Percentiles rank a stretch among this genome's conserved stretches.
Evolutionary conservation across 2,797 vertebrate species (phyloP).

Genomic region (Poeciliopsis turneri): DNA sequence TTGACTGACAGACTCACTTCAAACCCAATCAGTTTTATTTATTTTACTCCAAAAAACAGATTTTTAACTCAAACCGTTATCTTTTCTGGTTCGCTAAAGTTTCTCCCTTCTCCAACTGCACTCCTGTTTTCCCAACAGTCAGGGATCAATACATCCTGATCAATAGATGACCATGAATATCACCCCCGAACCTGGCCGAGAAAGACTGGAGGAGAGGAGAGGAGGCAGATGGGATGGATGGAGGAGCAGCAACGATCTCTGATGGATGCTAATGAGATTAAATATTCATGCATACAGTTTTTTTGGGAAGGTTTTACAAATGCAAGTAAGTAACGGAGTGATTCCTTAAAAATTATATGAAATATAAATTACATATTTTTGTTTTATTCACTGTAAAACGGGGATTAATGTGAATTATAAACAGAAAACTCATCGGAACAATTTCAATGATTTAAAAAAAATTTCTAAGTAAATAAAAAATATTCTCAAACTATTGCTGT

Average conservation of each 20-base stretch:
- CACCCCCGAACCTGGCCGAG: constrained; percentile 55
- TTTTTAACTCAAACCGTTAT: constrained; percentile 8
- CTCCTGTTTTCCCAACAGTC: constrained; percentile 67
- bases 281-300: constrained; percentile 32
- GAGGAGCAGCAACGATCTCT: constrained; percentile 48
- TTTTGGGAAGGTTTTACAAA: constrained; percentile 9
- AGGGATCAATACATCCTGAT: constrained; percentile 84
- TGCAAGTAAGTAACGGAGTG: constrained; percentile 47
- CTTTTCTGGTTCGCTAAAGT: constrained; percentile 46
- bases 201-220: constrained; percentile 50
- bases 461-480: not conserved
- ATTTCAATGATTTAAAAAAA: not conserved
- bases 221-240: constrained; percentile 52
- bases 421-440: not conserved
- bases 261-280: constrained; percentile 64
- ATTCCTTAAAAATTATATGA: not conserved
- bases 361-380: not conserved
- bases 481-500: not conserved
- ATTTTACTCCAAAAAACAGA: not conserved
- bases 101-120: constrained; percentile 56
- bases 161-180: constrained; percentile 89
- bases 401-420: not conserved
- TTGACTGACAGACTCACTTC: constrained; percentile 12
- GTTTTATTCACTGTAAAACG: not conserved
- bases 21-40: not conserved